Evolutionary conservation across 2,888 invertebrate species (phyloP).

Genomic region (Frankliniella fusca): DNA sequence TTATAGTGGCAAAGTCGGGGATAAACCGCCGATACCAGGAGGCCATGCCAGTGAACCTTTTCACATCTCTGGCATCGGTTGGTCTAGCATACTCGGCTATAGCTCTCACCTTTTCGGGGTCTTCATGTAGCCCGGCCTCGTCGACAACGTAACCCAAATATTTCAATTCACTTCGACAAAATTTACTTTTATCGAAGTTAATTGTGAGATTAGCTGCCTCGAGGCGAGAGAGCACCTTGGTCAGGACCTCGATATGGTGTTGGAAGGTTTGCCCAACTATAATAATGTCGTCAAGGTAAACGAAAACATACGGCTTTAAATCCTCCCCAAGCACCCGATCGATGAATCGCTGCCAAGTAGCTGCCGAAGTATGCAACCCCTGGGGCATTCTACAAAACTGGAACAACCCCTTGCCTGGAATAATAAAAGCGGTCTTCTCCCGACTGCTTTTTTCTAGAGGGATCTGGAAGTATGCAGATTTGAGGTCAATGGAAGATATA

Average conservation of each 20-base stretch:
- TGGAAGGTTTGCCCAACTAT: slow-evolving; percentile 31
- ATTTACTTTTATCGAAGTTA: no score
- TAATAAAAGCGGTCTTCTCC: slow-evolving; percentile 39
- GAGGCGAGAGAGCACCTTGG: neutral
- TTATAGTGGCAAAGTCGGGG: slow-evolving; percentile 37
- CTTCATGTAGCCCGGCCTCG: slow-evolving; percentile 30
- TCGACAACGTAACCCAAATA: slow-evolving; percentile 24
- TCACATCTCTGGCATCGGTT: neutral
- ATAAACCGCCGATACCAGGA: slow-evolving; percentile 40
- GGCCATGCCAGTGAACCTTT: slow-evolving; percentile 32
- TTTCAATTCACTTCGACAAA: no score
- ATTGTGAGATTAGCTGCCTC: no score
- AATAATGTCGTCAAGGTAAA: slow-evolving; percentile 37
- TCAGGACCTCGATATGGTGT: slow-evolving; percentile 30
- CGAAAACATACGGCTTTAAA: slow-evolving; percentile 35
- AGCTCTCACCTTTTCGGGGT: slow-evolving; percentile 28
- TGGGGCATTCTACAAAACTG: no score
- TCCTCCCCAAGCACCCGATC: no score
- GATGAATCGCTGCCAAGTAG: no score
- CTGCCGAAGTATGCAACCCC: no score
- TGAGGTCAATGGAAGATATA: slow-evolving; percentile 35
- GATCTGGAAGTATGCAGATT: slow-evolving; percentile 38
- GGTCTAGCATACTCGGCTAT: neutral
- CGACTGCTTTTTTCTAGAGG: slow-evolving; percentile 32
- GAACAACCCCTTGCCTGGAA: slow-evolving; percentile 35